phyloP scores from a whole-genome alignment of 1,140 invertebrate genomes.

The Ceratosolen solmsi region DNA sequence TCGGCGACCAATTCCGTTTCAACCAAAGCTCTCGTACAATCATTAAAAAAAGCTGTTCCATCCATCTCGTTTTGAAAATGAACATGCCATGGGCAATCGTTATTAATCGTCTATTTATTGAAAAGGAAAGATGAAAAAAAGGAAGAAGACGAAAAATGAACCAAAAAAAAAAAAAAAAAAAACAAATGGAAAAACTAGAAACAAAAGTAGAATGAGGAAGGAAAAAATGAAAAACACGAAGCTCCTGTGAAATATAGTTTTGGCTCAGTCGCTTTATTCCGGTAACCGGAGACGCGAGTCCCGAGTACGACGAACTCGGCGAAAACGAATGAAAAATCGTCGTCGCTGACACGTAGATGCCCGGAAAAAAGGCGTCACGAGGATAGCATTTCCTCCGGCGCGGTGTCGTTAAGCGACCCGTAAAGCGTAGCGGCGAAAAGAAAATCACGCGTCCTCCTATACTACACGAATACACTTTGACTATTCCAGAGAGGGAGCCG shows the following conservation, averaged over 20 bases:
- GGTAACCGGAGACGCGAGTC: not conserved
- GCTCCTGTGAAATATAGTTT: not conserved
- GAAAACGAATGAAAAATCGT: constrained; percentile 29
- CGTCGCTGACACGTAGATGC: not conserved
- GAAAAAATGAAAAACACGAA: not conserved
- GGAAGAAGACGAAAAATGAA: not conserved
- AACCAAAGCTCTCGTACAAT: not conserved
- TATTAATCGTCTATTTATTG: too few relatives aligned
- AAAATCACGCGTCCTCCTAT: not conserved
- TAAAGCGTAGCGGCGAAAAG: not conserved
- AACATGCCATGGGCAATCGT: not conserved
- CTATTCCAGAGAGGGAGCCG: constrained; percentile 43
- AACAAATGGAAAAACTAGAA: not conserved
- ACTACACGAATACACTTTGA: too few relatives aligned
- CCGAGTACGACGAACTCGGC: not conserved
- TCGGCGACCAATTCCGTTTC: too few relatives aligned
- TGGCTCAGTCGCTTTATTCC: not conserved
- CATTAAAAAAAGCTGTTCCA: too few relatives aligned
- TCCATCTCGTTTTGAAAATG: too few relatives aligned
- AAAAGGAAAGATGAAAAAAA: not conserved
- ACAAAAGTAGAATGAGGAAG: not conserved
- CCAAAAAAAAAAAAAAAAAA: not conserved
- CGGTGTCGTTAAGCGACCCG: not conserved
- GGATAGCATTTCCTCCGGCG: not conserved
- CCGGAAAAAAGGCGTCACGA: constrained; percentile 3